Evolutionary conservation across 2,113 vertebrate species (phyloP), one percentile per base, ranked within the genome.

Genomic region (Sylvietta virens): DNA sequence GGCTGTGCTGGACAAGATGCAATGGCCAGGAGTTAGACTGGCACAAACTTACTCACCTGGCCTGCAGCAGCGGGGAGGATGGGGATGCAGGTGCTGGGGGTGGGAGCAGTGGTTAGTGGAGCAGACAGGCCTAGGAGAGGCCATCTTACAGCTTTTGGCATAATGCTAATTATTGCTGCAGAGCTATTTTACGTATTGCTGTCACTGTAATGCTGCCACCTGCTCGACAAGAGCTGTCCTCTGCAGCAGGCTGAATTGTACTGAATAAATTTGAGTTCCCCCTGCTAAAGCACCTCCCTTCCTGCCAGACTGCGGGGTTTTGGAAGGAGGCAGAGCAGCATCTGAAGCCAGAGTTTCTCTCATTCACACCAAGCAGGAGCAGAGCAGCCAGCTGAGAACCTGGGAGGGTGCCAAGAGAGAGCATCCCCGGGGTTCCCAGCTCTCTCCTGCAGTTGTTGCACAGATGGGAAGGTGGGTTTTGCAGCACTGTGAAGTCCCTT

Each of bases 211-310:
- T 53, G 70, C 50, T 77, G 73, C 81, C 87, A 73, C 87, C 84
- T 95, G 81, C 78, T 87, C 89, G 73, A 12, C 21, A 26, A 76
- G 90, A 89, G 45, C 50, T 70, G 27, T 82, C 62, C 33, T 83
- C 42, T 79, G 76, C 74, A 47, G 62, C 73, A 65, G 45, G n/a
- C 70, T 91, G 73, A 35, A 87, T 53, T 47, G 30, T 50, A 72
- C 58, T 82, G 93, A 82, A 94, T 94, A 94, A 74, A 93, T 93
- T n/a, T 84, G 64, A 91, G 58, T 62, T 90, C 50, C 66, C 33
- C 47, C 35, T 85, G 83, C 82, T 90, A 81, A 90, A 90, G 42
- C 50, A 84, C 17, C 61, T 95, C 66, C 53, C 21, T 84, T 92
- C 83, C 70, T 87, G 74, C 70, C 84, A 95, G 93, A 91, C 91